Percentiles rank a stretch among this genome's conserved stretches.
phyloP scores from a whole-genome alignment of 2,113 vertebrate species.

The Coracopsis vasa region DNA sequence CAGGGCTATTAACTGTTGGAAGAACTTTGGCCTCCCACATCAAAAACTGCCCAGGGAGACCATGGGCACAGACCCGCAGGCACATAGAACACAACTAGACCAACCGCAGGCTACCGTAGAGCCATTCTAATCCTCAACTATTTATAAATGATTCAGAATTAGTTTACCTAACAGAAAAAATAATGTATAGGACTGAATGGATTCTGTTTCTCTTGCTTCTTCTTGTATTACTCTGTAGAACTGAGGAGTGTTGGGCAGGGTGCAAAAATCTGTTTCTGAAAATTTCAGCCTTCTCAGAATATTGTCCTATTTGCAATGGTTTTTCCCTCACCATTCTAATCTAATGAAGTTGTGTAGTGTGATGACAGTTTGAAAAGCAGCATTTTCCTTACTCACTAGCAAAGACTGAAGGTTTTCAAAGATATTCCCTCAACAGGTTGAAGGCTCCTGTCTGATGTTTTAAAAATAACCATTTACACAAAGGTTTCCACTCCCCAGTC shows the following conservation, averaged over 20 bases:
- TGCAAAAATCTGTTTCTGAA: background rate
- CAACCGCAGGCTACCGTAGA: fast-evolving
- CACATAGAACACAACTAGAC: background rate
- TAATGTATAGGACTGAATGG: background rate
- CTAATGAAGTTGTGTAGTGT: background rate
- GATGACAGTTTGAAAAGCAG: background rate
- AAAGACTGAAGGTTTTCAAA: background rate
- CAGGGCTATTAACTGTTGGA: background rate
- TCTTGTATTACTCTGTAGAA: background rate
- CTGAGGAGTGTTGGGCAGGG: fast-evolving
- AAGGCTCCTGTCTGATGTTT: background rate
- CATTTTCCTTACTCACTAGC: background rate
- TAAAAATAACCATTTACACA: background rate
- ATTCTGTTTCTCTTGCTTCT: background rate
- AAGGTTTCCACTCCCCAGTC: background rate
- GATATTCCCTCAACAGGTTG: background rate
- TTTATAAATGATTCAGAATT: background rate
- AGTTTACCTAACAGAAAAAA: background rate
- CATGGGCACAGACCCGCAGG: background rate
- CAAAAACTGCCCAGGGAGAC: background rate
- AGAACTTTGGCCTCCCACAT: background rate
- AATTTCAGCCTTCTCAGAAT: background rate
- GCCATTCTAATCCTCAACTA: background rate
- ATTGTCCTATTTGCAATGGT: background rate
- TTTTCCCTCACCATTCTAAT: background rate